phyloP scores from a whole-genome alignment of 2,113 vertebrate species.

The Epinephelus lanceolatus region DNA sequence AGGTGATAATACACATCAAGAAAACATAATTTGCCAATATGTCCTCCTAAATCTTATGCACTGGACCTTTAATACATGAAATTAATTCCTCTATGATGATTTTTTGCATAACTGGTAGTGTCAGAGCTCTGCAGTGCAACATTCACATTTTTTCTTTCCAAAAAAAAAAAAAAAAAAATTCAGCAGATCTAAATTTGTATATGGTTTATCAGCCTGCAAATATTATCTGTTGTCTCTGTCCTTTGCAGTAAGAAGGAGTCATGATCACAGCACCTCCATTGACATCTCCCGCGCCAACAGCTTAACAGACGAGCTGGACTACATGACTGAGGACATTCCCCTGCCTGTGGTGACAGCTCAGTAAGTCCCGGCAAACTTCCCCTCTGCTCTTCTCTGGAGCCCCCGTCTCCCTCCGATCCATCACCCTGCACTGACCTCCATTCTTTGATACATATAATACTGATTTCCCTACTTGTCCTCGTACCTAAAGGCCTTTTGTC shows the following conservation, averaged over 20 bases:
- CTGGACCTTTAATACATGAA: too few species aligned
- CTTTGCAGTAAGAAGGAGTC: conserved; percentile 75
- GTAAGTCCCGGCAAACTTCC: conserved; percentile 79
- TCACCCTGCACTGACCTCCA: conserved; percentile 63
- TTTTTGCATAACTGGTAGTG: background rate
- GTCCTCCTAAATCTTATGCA: too few species aligned
- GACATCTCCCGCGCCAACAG: conserved; percentile 87
- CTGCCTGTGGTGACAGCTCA: conserved; percentile 83
- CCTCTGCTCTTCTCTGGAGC: background rate
- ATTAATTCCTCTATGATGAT: background rate
- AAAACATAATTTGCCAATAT: too few species aligned
- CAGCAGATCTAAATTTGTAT: background rate
- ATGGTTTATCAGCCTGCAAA: background rate
- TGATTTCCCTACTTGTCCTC: conserved; percentile 54
- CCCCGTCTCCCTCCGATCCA: conserved; percentile 37
- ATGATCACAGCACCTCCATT: conserved; percentile 76
- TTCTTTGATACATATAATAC: conserved; percentile 57
- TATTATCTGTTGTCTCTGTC: background rate
- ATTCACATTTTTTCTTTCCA: background rate
- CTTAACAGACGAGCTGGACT: conserved; percentile 87
- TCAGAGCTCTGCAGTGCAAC: background rate
- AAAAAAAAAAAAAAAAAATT: background rate
- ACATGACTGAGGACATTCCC: conserved; percentile 81
- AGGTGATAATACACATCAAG: too few species aligned
- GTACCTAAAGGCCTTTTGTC: conserved; percentile 63